Base-by-base conservation (phyloP, 2,797 vertebrate species). In the Uromys caudimaculatus region DNA sequence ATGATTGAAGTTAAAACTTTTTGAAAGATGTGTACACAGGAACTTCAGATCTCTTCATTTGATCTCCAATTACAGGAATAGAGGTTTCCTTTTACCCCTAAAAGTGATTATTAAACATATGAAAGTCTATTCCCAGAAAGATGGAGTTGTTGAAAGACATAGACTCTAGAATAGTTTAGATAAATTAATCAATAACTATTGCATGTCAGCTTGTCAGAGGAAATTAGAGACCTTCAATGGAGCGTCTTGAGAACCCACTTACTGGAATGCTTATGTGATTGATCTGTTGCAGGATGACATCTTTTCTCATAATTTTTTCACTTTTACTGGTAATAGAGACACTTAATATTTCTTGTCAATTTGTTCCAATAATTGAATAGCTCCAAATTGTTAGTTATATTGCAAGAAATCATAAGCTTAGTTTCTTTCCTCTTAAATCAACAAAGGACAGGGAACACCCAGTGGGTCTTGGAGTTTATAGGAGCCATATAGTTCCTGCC, bases 91-190 rank as follows among this genome's bases (percentile, higher is more conserved):
- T 95, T 96, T 60, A 84, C 77, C 86, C 79, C 93, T 95, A 47
- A 97, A 97, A 96, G 69, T 83, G 79, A 87, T 90, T 91, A 87
- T 94, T 94, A 95, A 96, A 97, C 92, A 92, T 87, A 58, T 77
- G 64, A 95, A 97, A 96, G 71, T 54, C 90, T 81, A 92, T 97
- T 97, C 96, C 97, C 78, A 94, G 97, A 97, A 96, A 95, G 86
- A 73, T 73, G 54, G 75, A 96, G 91, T 62, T 95, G 81, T 96
- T 94, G 87, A 95, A 92, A 95, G 75, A 90, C 14, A 85, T 7
- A 90, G 69, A 86, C 84, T 89, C 93, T 86, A 84, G 85, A 95
- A 94, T 24, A 91, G 83, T 79, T 94, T 81, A 83, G 89, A 91
- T 95, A 90, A 93, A 95, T 91, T 96, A 95, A 96, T 91, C 92